phyloP scores from a whole-genome alignment of 2,113 vertebrate species.

The Larimichthys crocea region DNA sequence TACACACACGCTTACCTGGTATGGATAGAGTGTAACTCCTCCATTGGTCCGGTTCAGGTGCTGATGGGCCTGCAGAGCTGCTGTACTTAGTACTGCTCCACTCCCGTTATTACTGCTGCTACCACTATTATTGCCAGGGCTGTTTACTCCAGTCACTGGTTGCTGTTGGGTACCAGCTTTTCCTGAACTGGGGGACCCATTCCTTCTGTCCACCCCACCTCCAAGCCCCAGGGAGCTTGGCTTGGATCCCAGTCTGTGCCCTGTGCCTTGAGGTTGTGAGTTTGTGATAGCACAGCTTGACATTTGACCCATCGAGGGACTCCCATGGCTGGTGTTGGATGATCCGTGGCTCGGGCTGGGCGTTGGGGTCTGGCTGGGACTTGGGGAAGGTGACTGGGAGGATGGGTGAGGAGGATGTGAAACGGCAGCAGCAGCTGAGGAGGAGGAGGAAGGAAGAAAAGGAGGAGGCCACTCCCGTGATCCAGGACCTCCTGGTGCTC shows the following conservation, averaged over 20 bases:
- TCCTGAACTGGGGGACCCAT: constrained; percentile 87
- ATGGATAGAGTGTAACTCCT: constrained; percentile 94
- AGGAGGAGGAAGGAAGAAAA: constrained; percentile 70
- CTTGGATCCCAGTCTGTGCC: constrained; percentile 91
- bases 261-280: constrained; percentile 56
- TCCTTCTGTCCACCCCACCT: constrained; percentile 90
- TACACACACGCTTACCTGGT: constrained; percentile 88
- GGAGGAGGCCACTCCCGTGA: constrained; percentile 72
- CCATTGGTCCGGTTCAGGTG: constrained; percentile 91
- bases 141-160: constrained; percentile 81
- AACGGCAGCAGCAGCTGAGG: constrained; percentile 49
- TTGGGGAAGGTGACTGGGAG: constrained; percentile 79
- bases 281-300: constrained; percentile 46
- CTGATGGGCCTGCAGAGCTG: constrained; percentile 91
- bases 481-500: constrained; percentile 49
- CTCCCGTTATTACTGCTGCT: constrained; percentile 76
- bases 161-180: constrained; percentile 84
- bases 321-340: constrained; percentile 57
- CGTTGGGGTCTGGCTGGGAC: constrained; percentile 72
- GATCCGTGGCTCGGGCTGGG: constrained; percentile 72
- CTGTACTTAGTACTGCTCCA: constrained; percentile 77
- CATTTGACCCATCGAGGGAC: constrained; percentile 57
- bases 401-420: constrained; percentile 70
- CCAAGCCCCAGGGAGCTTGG: constrained; percentile 92
- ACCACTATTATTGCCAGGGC: constrained; percentile 85